Conservation (phyloP, 2,888 invertebrate genomes). For the Parnassius smintheus region DNA sequence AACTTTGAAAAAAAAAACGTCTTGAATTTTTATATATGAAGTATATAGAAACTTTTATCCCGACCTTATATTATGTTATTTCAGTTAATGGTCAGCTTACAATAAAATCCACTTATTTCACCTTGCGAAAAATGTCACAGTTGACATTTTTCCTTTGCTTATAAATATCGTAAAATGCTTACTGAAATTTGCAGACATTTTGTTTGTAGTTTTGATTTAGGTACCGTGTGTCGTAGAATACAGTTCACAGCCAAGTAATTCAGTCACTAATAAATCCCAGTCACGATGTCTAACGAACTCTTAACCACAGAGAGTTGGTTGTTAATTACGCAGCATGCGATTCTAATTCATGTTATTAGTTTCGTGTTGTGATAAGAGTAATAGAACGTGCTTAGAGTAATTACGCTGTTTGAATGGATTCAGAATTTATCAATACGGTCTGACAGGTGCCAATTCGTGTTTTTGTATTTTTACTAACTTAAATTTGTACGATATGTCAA, state of each 20-base stretch:
- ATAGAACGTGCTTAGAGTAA: conserved; percentile 10
- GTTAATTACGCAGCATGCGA: conserved; percentile 25
- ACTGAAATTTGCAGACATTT: not conserved
- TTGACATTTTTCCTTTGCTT: not conserved
- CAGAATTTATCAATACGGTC: not conserved
- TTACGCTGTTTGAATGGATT: not conserved
- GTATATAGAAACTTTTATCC: no score
- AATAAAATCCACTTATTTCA: no score
- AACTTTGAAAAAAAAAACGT: no score
- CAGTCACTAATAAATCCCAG: conserved; percentile 24
- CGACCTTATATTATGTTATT: no score
- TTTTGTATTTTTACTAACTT: no score
- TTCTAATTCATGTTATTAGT: conserved; percentile 27
- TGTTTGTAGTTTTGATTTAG: no score
- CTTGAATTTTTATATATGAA: no score
- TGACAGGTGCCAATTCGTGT: no score
- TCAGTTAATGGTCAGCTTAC: no score
- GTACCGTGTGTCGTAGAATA: not conserved
- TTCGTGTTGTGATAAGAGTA: conserved; percentile 13
- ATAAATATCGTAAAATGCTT: not conserved
- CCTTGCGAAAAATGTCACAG: no score
- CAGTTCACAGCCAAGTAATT: conserved; percentile 13
- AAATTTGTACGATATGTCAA: no score
- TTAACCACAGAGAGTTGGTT: conserved; percentile 22
- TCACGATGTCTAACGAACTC: conserved; percentile 27